A percentile compares a stretch with the other conserved stretches of the same genome.
phyloP scores from a whole-genome alignment of 2,113 vertebrate species.

The Anthoscopus minutus region DNA sequence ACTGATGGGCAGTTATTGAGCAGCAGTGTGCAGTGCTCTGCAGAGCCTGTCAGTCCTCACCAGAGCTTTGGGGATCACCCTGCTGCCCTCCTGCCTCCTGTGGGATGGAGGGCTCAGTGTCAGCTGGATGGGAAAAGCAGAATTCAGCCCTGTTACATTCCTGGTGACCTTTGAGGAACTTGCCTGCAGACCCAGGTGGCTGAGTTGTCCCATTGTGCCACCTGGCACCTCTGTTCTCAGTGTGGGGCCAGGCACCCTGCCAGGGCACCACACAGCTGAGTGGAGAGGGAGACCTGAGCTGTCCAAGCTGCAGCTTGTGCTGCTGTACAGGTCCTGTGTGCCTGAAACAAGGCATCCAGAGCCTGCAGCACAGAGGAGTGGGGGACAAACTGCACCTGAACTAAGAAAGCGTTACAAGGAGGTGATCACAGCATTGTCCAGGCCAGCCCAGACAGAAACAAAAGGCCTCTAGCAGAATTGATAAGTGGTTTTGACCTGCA shows the following conservation, averaged over 20 bases:
- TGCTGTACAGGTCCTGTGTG: background rate
- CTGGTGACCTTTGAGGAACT: background rate
- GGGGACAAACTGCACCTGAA: background rate
- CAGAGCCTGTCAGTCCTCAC: background rate
- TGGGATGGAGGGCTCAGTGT: background rate
- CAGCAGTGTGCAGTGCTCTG: background rate
- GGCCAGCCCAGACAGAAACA: background rate
- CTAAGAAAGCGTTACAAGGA: background rate
- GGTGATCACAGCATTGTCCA: background rate
- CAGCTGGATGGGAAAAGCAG: background rate
- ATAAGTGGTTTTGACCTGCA: background rate
- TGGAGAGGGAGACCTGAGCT: background rate
- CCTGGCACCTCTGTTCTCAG: background rate
- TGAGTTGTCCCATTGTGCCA: background rate
- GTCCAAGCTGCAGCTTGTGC: background rate
- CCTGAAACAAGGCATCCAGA: background rate
- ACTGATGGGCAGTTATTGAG: rapidly evolving
- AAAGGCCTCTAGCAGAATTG: background rate
- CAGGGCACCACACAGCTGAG: background rate
- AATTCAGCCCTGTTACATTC: background rate
- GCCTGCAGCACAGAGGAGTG: rapidly evolving
- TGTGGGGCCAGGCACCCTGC: background rate
- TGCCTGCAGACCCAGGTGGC: background rate
- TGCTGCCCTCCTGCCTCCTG: background rate
- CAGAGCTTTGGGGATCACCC: background rate